These are phyloP conservation scores for Archaeoteleia sp. DNA, from an alignment of 2,888 invertebrate genomes.

Conservation along the genomic window DNA sequence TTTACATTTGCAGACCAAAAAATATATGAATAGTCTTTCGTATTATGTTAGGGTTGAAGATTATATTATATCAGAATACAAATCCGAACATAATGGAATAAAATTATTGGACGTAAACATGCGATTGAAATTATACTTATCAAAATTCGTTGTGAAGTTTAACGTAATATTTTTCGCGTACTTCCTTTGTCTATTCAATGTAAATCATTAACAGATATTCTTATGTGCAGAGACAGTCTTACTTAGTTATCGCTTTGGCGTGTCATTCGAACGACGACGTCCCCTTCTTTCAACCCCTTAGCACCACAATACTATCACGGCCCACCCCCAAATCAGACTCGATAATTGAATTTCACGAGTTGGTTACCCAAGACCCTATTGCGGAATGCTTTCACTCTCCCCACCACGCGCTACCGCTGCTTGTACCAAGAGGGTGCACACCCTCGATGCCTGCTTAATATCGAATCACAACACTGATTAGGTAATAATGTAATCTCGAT, in stretches of 20 bases:
- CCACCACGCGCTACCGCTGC: conserved; percentile 41
- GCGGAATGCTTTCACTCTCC: conserved; percentile 55
- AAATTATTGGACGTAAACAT: too few relatives aligned
- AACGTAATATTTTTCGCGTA: too few relatives aligned
- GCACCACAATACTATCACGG: conserved; percentile 52
- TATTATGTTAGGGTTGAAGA: too few relatives aligned
- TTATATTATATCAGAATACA: too few relatives aligned
- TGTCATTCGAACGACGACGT: conserved; percentile 70
- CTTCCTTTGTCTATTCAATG: too few relatives aligned
- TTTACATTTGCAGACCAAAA: too few relatives aligned
- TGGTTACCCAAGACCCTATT: conserved; percentile 72
- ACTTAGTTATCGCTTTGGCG: conserved; percentile 68
- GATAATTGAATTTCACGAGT: conserved; percentile 75
- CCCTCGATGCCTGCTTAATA: conserved; percentile 67
- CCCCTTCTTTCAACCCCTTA: conserved; percentile 59
- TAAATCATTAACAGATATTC: conserved; percentile 31
- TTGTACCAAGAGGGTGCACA: conserved; percentile 55
- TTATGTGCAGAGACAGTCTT: conserved; percentile 46
- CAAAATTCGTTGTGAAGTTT: too few relatives aligned
- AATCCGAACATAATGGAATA: too few relatives aligned
- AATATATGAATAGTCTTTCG: too few relatives aligned
- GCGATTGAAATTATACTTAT: too few relatives aligned
- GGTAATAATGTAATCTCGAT: conserved; percentile 56
- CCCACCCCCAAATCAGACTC: conserved; percentile 63
- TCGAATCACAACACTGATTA: conserved; percentile 61